Evolutionary conservation across 2,113 vertebrate genomes (phyloP).

Genomic region (Cyprinus carpio): DNA sequence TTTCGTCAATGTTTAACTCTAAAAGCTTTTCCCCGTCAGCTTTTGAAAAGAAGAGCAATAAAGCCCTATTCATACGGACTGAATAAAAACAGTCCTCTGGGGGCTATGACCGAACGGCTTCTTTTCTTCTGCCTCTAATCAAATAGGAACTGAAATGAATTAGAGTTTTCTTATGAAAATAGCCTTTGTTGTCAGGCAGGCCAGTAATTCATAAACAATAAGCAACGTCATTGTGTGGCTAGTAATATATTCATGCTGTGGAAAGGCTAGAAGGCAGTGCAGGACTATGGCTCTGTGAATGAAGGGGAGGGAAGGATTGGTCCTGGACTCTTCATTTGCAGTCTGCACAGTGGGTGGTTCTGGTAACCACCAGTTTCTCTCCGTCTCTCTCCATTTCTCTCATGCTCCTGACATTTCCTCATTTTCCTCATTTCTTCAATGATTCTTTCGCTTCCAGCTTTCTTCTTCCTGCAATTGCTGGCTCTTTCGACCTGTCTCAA

Average conservation of each 20-base stretch:
- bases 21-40: conserved; percentile 99
- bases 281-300: conserved; percentile 69
- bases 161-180: conserved; percentile 99
- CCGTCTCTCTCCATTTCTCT: conserved; percentile 8
- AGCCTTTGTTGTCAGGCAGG: conserved; percentile 99
- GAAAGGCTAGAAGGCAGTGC: conserved; percentile 97
- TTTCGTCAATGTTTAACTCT: conserved; percentile 99
- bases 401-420: background rate
- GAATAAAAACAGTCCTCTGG: conserved; percentile 99
- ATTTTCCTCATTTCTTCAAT: background rate
- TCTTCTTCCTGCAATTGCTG: background rate
- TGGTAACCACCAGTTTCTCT: conserved; percentile 39
- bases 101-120: conserved; percentile 93
- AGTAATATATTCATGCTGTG: conserved; percentile 99
- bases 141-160: conserved; percentile 99
- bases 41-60: conserved; percentile 99
- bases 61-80: conserved; percentile 97
- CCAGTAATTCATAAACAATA: conserved; percentile 99
- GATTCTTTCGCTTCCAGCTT: background rate
- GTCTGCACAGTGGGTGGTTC: conserved; percentile 51
- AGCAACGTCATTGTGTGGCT: conserved; percentile 98
- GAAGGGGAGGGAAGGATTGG: conserved; percentile 84
- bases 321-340: conserved; percentile 53
- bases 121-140: conserved; percentile 99
- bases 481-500: background rate